phyloP scores from a whole-genome alignment of 2,888 invertebrate species.

The Nomada ruficornis region DNA sequence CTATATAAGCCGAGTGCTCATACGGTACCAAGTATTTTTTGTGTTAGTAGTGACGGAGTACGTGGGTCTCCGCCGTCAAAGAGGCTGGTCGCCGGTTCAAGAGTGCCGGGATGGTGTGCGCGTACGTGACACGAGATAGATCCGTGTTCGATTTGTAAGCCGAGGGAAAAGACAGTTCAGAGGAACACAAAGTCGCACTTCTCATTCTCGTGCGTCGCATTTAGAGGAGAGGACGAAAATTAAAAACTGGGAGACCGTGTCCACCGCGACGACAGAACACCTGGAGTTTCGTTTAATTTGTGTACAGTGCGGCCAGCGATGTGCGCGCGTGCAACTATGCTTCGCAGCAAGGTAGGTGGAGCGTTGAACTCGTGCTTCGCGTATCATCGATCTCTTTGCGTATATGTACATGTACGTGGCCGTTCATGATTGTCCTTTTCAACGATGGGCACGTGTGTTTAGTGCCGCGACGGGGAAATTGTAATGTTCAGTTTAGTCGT shows the following conservation, averaged over 20 bases:
- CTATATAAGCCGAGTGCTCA: constrained; percentile 81
- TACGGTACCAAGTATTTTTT: constrained; percentile 81
- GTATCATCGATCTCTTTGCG: neutral
- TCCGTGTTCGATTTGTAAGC: constrained; percentile 45
- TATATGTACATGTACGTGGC: neutral
- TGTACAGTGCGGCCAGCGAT: constrained; percentile 70
- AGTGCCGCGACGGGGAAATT: neutral
- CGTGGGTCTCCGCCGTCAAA: constrained; percentile 55
- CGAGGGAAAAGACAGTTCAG: constrained; percentile 1
- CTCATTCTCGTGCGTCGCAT: constrained; percentile 6
- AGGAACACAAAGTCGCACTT: constrained; percentile 1
- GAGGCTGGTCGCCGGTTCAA: constrained; percentile 38
- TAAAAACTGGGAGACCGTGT: neutral
- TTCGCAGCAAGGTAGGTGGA: constrained; percentile 78
- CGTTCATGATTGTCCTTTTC: neutral
- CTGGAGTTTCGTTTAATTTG: constrained; percentile 56
- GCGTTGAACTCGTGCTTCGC: constrained; percentile 33
- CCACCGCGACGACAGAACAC: neutral
- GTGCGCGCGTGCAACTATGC: constrained; percentile 77
- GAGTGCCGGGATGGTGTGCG: constrained; percentile 75
- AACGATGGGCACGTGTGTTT: neutral
- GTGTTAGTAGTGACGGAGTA: constrained; percentile 67
- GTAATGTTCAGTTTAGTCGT: neutral
- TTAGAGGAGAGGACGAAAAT: neutral
- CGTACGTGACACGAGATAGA: constrained; percentile 61